Evolutionary conservation across 2,888 invertebrate species (phyloP).

Genomic region (Mythimna ferrago): DNA sequence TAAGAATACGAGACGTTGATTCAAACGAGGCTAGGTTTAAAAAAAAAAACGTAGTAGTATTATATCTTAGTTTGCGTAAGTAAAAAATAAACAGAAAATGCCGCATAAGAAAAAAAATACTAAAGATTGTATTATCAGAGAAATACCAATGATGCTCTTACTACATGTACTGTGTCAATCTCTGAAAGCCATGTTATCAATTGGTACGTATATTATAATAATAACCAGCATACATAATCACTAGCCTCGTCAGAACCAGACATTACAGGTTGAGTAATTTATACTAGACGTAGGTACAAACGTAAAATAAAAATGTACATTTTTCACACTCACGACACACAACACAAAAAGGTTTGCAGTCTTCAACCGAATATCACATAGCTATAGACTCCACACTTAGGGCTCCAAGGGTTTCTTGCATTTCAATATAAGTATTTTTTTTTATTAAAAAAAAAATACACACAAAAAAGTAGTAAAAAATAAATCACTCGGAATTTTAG

Average conservation of each 20-base stretch:
- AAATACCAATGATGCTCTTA: constrained; percentile 2
- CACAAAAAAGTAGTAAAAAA: neutral
- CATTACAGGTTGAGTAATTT: constrained; percentile 68
- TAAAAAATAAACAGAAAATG: constrained; percentile 1
- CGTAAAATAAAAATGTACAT: constrained; percentile 79
- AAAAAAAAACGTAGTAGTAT: neutral
- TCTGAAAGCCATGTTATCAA: constrained; percentile 16
- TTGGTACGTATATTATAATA: neutral
- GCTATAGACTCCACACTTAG: constrained; percentile 78
- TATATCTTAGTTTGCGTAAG: neutral
- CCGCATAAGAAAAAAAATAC: neutral
- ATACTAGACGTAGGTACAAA: constrained; percentile 81
- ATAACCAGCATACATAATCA: constrained; percentile 10
- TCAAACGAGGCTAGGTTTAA: constrained; percentile 46
- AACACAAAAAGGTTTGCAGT: constrained; percentile 84
- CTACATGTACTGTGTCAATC: neutral
- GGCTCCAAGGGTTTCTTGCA: constrained; percentile 67
- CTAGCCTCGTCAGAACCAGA: constrained; percentile 60
- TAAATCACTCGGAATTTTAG: neutral
- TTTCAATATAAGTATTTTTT: neutral
- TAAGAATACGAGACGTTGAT: constrained; percentile 42
- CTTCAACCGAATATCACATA: constrained; percentile 88
- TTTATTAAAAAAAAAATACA: neutral
- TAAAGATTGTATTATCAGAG: constrained; percentile 25
- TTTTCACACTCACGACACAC: constrained; percentile 84